Conservation (phyloP, 2,888 invertebrate genomes). For the Tenthredo livida region DNA sequence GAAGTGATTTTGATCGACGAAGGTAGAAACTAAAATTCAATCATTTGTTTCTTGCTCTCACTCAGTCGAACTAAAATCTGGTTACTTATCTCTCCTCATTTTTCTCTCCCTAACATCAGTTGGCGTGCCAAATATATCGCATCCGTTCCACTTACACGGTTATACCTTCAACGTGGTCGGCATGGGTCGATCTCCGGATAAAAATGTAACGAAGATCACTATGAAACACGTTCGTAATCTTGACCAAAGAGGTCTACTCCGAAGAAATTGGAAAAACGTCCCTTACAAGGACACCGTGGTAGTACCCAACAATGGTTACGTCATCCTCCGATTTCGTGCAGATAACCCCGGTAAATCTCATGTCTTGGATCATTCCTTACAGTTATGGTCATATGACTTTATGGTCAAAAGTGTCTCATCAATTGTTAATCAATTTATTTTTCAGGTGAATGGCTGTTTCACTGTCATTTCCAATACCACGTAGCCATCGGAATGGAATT, state of each 20-base stretch:
- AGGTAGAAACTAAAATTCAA: conserved; percentile 78
- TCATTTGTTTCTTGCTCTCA: neutral
- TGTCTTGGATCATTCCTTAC: neutral
- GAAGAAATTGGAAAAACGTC: conserved; percentile 85
- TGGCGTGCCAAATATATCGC: conserved; percentile 88
- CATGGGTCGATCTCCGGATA: conserved; percentile 90
- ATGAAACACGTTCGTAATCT: conserved; percentile 83
- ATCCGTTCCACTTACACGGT: conserved; percentile 94
- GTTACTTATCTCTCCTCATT: neutral
- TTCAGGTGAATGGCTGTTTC: conserved; percentile 71
- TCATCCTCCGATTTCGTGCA: conserved; percentile 90
- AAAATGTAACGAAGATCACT: conserved; percentile 79
- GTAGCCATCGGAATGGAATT: conserved; percentile 68
- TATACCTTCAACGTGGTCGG: conserved; percentile 90
- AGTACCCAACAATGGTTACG: conserved; percentile 94
- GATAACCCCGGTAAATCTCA: conserved; percentile 88
- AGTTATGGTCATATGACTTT: conserved; percentile 24
- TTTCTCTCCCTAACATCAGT: conserved; percentile 78
- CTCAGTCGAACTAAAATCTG: neutral
- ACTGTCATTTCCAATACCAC: conserved; percentile 71
- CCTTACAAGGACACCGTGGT: conserved; percentile 92
- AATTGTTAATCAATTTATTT: neutral
- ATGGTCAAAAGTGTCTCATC: neutral
- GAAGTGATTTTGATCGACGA: conserved; percentile 93
- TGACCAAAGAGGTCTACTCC: conserved; percentile 86